Evolutionary conservation across 2,888 invertebrate species (phyloP), one percentile per base, ranked within the genome.

Genomic region (Nomada fucata): DNA sequence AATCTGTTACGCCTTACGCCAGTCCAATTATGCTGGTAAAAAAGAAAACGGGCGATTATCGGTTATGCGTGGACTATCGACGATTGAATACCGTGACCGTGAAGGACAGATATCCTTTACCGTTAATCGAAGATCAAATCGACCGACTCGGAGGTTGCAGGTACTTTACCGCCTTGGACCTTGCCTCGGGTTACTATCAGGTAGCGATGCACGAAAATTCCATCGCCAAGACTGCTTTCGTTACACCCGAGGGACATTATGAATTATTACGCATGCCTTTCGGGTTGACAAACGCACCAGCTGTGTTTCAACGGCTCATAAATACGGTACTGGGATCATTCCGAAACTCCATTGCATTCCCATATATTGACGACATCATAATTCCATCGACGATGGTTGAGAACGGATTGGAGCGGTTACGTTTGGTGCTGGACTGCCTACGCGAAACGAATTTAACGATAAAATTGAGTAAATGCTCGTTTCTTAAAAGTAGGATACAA

Each of bases 401-500:
- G 5, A 26, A 64, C 3, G 64, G 64, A 2, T 4, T 65, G 2
- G 26, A 52, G 9, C 52, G 52, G 0, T 18, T 65, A 0, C 11
- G 18, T 0, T 5, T 52, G 1, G 52, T 65, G 1, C 7, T 67
- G 10, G 65, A 26, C 0, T 26, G 52, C 0, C 15, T 65, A 10
- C 50, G 52, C 0, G 52, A 65, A 52, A 20, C 11, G 2, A 65
- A 65, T 5, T 9, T 65, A 2, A 52, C 65, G 2, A 1, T 65
- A 4, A 65, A 53, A 1, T 4, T 65, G 3, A 65, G 18, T 2
- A 52, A 65, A 26, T 52, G 52, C 18, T 44, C 13, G n/a, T 20
- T 55, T 1, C 55, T 52, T 18, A 52, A 52, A 61, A 72, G 57
- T 9, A 65, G 75, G 36, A 81, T 93, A 0, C 79, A 89, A 5